Percentiles rank a stretch among this genome's conserved stretches.
phyloP scores from a whole-genome alignment of 2,888 invertebrate species.

The Liposcelis brunnea region DNA sequence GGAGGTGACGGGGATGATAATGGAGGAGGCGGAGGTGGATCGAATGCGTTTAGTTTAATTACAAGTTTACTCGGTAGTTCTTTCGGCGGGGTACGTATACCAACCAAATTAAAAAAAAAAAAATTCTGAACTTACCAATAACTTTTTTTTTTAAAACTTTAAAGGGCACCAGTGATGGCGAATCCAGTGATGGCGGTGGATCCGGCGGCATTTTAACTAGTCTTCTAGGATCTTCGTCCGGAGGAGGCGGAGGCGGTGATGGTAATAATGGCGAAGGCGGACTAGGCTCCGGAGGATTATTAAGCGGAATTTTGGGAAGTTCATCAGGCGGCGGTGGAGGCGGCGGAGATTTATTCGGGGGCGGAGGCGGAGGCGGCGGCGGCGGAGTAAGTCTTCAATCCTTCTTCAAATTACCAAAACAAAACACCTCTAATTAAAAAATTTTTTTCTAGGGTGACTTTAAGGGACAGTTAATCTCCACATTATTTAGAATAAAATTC shows the following conservation, averaged over 20 bases:
- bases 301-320: background rate
- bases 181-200: background rate
- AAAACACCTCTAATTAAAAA: too few relatives aligned
- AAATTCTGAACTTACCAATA: background rate
- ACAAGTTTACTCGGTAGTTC: conserved; percentile 2
- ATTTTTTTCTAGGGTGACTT: conserved; percentile 5
- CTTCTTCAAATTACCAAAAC: too few relatives aligned
- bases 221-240: conserved; percentile 2
- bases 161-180: background rate
- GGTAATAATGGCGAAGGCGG: background rate
- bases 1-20: background rate
- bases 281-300: background rate
- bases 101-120: background rate
- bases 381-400: too few relatives aligned
- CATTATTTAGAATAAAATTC: conserved; percentile 5
- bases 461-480: conserved; percentile 3
- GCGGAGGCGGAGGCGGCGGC: too few relatives aligned
- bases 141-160: background rate
- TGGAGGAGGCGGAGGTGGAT: background rate
- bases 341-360: background rate
- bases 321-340: background rate
- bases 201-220: background rate
- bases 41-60: conserved; percentile 5
- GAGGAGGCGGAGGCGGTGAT: background rate
- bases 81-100: background rate